Percentiles rank a stretch among this genome's conserved stretches.
phyloP scores from a whole-genome alignment of 2,888 invertebrate species.

The Megamerina dolium region DNA sequence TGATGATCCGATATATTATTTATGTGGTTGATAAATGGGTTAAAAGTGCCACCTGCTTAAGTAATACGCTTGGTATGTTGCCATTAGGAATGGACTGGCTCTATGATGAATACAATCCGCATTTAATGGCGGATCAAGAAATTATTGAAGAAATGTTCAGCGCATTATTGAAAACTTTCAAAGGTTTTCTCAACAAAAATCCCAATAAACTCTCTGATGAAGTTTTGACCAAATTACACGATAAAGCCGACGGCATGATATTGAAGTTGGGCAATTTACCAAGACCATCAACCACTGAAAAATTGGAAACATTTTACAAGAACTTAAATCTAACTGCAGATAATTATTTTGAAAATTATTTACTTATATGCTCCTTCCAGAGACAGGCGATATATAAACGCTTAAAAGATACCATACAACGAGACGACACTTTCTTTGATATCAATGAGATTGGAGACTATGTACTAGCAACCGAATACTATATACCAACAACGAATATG shows the following conservation, averaged over 20 bases:
- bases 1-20: slow-evolving; percentile 23
- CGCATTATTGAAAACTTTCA: slow-evolving; percentile 18
- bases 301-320: slow-evolving; percentile 17
- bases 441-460: slow-evolving; percentile 13
- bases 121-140: slow-evolving; percentile 10
- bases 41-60: too few species aligned
- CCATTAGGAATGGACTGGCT: slow-evolving; percentile 25
- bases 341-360: slow-evolving; percentile 21
- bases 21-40: slow-evolving; percentile 17
- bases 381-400: slow-evolving; percentile 6
- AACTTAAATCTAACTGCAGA: slow-evolving; percentile 5
- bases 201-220: slow-evolving; percentile 16
- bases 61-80: slow-evolving; percentile 17
- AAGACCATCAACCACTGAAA: slow-evolving; percentile 8
- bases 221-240: slow-evolving; percentile 16
- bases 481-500: slow-evolving; percentile 17
- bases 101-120: slow-evolving; percentile 15
- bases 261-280: slow-evolving; percentile 24
- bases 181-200: slow-evolving; percentile 15
- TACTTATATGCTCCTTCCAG: slow-evolving; percentile 16
- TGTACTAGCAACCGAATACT: slow-evolving; percentile 22
- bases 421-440: slow-evolving; percentile 9
- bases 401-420: slow-evolving; percentile 1
- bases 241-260: slow-evolving; percentile 21
- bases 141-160: slow-evolving; percentile 16